Evolutionary conservation across 2,888 invertebrate species (phyloP).

Genomic region (Platypus cylindrus): DNA sequence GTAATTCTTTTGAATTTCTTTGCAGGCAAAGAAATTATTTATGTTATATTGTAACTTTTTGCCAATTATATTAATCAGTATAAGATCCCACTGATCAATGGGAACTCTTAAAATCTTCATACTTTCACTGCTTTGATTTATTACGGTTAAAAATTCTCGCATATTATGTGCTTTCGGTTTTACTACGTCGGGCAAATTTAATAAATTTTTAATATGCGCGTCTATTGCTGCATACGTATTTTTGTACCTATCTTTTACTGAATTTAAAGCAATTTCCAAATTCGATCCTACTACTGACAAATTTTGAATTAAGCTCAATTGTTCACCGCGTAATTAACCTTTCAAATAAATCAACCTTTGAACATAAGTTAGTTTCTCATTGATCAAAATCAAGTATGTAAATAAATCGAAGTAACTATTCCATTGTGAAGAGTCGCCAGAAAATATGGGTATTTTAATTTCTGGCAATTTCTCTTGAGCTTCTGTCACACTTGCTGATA

Average conservation of each 20-base stretch:
- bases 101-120: neutral
- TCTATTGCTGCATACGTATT: neutral
- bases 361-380: neutral
- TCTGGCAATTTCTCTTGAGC: slow-evolving; percentile 1
- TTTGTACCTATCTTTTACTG: neutral
- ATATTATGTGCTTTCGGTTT: neutral
- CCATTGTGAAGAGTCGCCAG: neutral
- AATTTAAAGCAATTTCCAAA: neutral
- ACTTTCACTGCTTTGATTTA: neutral
- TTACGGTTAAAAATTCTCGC: neutral
- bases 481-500: no score
- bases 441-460: neutral
- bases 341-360: neutral
- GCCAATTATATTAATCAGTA: neutral
- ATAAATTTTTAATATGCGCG: neutral
- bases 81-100: neutral
- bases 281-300: neutral
- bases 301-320: neutral
- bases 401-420: neutral
- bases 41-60: neutral
- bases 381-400: neutral
- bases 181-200: neutral
- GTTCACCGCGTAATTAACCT: neutral
- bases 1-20: neutral
- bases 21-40: neutral